Percentiles rank a stretch among this genome's conserved stretches.
Conservation (phyloP, 2,888 invertebrate species). For the Pecten maximus region DNA sequence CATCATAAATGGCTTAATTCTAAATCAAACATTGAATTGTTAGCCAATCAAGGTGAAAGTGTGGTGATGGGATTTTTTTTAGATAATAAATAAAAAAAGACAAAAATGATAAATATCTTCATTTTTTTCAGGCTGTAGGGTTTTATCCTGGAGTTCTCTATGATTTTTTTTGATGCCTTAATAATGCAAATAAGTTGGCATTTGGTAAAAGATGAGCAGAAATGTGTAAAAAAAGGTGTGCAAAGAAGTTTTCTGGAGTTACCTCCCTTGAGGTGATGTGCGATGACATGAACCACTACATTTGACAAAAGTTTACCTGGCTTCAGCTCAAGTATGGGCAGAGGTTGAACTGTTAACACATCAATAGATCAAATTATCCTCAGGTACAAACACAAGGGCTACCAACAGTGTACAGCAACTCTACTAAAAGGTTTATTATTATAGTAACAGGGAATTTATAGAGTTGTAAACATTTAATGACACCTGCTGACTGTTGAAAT, state of each 20-base stretch:
- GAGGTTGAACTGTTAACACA: constrained; percentile 21
- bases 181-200: neutral
- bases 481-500: too few species aligned
- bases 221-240: neutral
- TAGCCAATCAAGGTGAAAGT: too few species aligned
- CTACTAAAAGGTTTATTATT: neutral
- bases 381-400: neutral
- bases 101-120: too few species aligned
- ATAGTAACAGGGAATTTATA: neutral
- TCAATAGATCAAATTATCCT: neutral
- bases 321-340: constrained; percentile 3
- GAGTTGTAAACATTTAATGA: too few species aligned
- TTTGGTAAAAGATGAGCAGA: neutral
- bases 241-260: neutral
- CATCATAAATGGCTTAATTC: too few species aligned
- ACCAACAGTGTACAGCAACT: neutral
- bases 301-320: neutral
- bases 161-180: neutral
- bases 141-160: neutral
- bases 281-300: constrained; percentile 8
- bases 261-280: neutral
- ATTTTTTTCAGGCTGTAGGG: too few species aligned
- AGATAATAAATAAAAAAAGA: too few species aligned
- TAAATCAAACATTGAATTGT: too few species aligned
- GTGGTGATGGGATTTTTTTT: too few species aligned